Evolutionary conservation across 1,140 invertebrate genomes (phyloP).

Genomic region (Drosophila equinoxialis): DNA sequence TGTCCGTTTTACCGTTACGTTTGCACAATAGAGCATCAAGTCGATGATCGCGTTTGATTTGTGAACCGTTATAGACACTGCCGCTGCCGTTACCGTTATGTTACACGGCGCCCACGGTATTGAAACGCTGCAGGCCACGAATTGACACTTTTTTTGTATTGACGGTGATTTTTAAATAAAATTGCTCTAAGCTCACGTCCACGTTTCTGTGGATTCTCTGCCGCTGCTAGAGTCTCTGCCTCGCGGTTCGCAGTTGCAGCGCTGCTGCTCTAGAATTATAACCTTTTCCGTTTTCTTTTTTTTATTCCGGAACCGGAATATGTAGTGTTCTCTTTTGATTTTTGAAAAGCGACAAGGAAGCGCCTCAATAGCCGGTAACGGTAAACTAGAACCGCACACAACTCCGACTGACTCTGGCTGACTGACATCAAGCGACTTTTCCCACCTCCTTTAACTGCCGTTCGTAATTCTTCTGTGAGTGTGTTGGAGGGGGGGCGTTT

Average conservation of each 20-base stretch:
- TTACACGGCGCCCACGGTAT: constrained; percentile 73
- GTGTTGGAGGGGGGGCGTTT: background rate
- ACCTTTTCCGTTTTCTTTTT: constrained; percentile 15
- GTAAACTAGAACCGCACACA: constrained; percentile 23
- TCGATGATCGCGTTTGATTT: constrained; percentile 42
- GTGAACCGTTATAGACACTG: constrained; percentile 34
- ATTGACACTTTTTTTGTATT: constrained; percentile 75
- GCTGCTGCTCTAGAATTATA: constrained; percentile 22
- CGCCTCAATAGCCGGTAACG: background rate
- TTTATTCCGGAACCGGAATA: background rate
- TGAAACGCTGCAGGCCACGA: constrained; percentile 64
- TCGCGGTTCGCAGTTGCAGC: constrained; percentile 33
- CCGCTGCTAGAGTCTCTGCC: constrained; percentile 24
- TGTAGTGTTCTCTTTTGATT: background rate
- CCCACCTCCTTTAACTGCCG: constrained; percentile 49
- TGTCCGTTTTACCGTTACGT: background rate
- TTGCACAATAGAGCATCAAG: constrained; percentile 7
- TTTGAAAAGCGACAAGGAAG: background rate
- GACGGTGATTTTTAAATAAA: constrained; percentile 68
- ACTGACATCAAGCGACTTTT: constrained; percentile 40
- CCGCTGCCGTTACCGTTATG: constrained; percentile 77
- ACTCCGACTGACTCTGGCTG: constrained; percentile 8
- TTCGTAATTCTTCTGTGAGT: constrained; percentile 6
- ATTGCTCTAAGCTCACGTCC: constrained; percentile 74
- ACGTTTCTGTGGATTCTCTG: constrained; percentile 44